phyloP scores from a whole-genome alignment of 2,888 invertebrate species.

The Lithosia quadra region DNA sequence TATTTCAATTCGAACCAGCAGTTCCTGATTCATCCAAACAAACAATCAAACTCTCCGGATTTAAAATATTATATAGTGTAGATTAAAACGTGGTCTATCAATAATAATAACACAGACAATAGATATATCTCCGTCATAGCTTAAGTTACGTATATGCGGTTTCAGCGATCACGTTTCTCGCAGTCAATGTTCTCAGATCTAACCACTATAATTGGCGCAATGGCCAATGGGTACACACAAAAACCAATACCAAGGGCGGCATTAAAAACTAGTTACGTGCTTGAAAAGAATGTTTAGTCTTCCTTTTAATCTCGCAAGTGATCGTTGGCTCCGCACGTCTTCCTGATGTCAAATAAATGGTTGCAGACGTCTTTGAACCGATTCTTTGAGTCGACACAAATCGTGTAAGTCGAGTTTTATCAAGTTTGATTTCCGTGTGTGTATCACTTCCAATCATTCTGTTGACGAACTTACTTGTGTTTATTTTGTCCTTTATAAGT shows the following conservation, averaged over 20 bases:
- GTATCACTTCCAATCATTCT: constrained; percentile 38
- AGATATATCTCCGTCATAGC: neutral
- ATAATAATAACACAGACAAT: neutral
- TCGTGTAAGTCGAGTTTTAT: constrained; percentile 42
- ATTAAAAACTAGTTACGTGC: constrained; percentile 36
- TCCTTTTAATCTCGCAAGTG: constrained; percentile 40
- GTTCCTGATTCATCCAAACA: too few species aligned
- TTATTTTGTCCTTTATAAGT: constrained; percentile 15
- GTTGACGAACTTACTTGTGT: constrained; percentile 34
- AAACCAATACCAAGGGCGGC: constrained; percentile 45
- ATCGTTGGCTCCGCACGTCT: constrained; percentile 32
- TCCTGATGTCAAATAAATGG: constrained; percentile 45
- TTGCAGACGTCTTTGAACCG: constrained; percentile 39
- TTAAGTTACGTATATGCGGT: neutral
- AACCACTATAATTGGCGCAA: constrained; percentile 16
- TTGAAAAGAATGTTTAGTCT: constrained; percentile 36
- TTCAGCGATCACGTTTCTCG: constrained; percentile 11
- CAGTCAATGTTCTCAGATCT: constrained; percentile 19
- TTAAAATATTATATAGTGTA: too few species aligned
- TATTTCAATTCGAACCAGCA: too few species aligned
- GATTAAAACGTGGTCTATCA: neutral
- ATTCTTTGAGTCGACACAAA: constrained; percentile 32
- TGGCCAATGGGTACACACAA: constrained; percentile 40
- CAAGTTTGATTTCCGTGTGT: constrained; percentile 25
- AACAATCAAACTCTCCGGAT: too few species aligned